These are phyloP conservation scores for Corydoras sp. DNA, from an alignment of 2,113 vertebrate species.

Conservation along the genomic window DNA sequence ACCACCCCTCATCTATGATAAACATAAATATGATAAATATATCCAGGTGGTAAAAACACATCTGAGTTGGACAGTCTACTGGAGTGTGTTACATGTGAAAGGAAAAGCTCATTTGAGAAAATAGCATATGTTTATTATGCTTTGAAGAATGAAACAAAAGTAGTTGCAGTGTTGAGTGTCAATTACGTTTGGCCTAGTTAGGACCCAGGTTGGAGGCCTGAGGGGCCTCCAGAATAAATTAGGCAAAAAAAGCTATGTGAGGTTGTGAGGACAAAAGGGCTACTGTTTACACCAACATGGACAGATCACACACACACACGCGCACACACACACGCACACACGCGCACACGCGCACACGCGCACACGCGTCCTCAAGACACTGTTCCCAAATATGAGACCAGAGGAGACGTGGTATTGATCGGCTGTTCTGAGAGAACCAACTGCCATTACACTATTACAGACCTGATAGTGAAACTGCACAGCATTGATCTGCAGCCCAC, in stretches of 20 bases:
- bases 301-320: constrained; percentile 8
- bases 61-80: no score
- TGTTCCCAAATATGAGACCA: constrained; percentile 60
- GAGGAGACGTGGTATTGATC: constrained; percentile 78
- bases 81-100: no score
- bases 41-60: no score
- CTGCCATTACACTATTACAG: constrained; percentile 78
- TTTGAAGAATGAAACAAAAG: no score
- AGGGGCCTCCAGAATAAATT: neutral
- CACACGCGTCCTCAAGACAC: constrained; percentile 39
- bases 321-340: constrained; percentile 18
- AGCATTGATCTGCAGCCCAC: constrained; percentile 73
- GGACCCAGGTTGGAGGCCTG: neutral
- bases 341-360: constrained; percentile 10
- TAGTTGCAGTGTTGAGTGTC: no score
- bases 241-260: neutral
- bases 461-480: constrained; percentile 82
- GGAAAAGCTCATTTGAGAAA: no score
- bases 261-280: neutral
- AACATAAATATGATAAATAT: no score
- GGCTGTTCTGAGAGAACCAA: constrained; percentile 67
- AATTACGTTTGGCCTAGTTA: neutral
- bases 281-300: neutral
- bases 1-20: no score
- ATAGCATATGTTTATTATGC: no score